Percentiles rank a stretch among this genome's conserved stretches.
Evolutionary conservation across 1,140 invertebrate species (phyloP).

Genomic region (Trinorchestia longiramus): DNA sequence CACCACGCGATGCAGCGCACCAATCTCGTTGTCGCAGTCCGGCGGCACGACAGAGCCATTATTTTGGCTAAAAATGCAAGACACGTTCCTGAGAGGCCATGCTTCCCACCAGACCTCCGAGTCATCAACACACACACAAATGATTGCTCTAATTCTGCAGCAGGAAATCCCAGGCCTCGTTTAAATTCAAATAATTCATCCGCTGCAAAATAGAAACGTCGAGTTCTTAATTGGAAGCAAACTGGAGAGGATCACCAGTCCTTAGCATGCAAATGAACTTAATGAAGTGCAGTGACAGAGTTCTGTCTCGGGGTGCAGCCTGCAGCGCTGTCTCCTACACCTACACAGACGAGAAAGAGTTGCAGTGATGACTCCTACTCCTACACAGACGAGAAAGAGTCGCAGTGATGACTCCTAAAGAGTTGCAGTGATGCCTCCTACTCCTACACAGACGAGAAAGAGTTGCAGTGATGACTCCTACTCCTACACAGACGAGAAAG

Average conservation of each 20-base stretch:
- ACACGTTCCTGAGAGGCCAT: neutral
- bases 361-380: neutral
- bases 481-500: too few relatives aligned
- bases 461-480: too few relatives aligned
- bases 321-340: neutral
- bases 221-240: neutral
- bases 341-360: too few relatives aligned
- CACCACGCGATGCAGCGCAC: neutral
- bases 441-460: too few relatives aligned
- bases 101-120: neutral
- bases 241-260: neutral
- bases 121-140: neutral
- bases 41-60: neutral
- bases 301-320: neutral
- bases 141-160: neutral
- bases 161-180: neutral
- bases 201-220: neutral
- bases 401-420: too few relatives aligned
- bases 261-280: constrained; percentile 26
- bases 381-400: too few relatives aligned
- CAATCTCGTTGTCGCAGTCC: neutral
- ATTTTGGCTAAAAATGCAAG: neutral
- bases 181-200: constrained; percentile 40
- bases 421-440: too few relatives aligned
- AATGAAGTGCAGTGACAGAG: neutral